These are phyloP conservation scores for Lycaon pictus DNA, from an alignment of 2,113 vertebrate genomes.

Conservation along the genomic window DNA sequence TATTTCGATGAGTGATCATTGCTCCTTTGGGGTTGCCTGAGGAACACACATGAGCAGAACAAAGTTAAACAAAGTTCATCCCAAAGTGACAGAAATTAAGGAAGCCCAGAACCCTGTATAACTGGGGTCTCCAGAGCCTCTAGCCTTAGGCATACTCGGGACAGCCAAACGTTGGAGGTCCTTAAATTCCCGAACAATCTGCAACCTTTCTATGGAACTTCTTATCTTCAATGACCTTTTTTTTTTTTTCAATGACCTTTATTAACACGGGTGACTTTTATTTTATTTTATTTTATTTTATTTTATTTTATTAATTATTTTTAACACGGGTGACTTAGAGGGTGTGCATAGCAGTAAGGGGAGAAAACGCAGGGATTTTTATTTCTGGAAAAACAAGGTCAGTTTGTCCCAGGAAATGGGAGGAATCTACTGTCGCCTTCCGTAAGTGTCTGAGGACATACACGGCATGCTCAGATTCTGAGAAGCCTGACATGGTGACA, in stretches of 20 bases:
- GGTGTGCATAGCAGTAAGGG: background rate
- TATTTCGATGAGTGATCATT: constrained; percentile 94
- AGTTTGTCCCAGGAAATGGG: background rate
- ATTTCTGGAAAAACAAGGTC: background rate
- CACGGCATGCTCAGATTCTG: background rate
- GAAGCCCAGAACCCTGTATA: background rate
- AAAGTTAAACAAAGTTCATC: background rate
- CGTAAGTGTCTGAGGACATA: background rate
- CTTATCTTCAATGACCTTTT: background rate
- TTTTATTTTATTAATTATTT: background rate
- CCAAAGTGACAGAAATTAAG: background rate
- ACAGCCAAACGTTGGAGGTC: background rate
- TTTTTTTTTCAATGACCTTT: background rate
- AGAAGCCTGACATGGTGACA: background rate
- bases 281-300: too few relatives aligned
- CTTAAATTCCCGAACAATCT: background rate
- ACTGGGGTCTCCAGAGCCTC: background rate
- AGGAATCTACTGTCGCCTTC: background rate
- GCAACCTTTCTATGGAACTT: background rate
- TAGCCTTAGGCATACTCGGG: background rate
- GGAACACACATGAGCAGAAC: constrained; percentile 55
- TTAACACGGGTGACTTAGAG: background rate
- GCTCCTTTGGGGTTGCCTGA: constrained; percentile 98
- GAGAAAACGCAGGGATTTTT: background rate
- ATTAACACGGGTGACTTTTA: background rate